A percentile compares a stretch with the other conserved stretches of the same genome.
These are phyloP conservation scores for Amphipoea lucens DNA, from an alignment of 2,888 invertebrate genomes.

Conservation along the genomic window DNA sequence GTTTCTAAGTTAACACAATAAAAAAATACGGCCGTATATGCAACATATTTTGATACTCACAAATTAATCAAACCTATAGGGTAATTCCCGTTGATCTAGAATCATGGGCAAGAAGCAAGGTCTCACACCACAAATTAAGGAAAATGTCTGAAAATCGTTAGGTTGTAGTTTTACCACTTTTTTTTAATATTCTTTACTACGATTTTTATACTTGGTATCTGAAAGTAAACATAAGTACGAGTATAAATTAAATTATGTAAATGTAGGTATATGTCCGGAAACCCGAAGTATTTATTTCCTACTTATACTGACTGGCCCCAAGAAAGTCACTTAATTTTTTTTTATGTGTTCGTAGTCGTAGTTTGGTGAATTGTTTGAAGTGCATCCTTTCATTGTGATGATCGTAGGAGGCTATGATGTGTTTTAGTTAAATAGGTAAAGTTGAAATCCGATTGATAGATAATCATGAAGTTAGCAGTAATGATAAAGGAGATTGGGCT, in stretches of 20 bases:
- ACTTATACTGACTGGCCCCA: not conserved
- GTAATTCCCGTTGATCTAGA: too few relatives aligned
- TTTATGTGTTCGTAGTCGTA: not conserved
- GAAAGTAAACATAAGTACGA: not conserved
- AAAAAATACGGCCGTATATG: too few relatives aligned
- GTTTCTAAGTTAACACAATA: too few relatives aligned
- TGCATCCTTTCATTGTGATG: conserved; percentile 1
- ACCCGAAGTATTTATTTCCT: not conserved
- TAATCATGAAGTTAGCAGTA: conserved; percentile 22
- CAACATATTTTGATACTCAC: too few relatives aligned
- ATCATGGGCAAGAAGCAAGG: too few relatives aligned
- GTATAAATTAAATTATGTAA: not conserved
- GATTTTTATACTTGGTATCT: not conserved
- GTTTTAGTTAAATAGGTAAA: not conserved
- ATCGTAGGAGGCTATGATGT: not conserved
- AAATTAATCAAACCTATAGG: too few relatives aligned
- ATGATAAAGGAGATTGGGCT: not conserved
- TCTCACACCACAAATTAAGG: too few relatives aligned
- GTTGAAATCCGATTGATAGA: conserved; percentile 7
- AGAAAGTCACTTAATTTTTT: not conserved
- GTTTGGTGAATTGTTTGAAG: not conserved
- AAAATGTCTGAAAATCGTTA: too few relatives aligned
- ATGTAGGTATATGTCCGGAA: not conserved
- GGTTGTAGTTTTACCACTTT: too few relatives aligned
- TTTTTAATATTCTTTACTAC: not conserved